Evolutionary conservation across 2,113 vertebrate species (phyloP), one percentile per base, ranked within the genome.

Genomic region (Petaurus breviceps): DNA sequence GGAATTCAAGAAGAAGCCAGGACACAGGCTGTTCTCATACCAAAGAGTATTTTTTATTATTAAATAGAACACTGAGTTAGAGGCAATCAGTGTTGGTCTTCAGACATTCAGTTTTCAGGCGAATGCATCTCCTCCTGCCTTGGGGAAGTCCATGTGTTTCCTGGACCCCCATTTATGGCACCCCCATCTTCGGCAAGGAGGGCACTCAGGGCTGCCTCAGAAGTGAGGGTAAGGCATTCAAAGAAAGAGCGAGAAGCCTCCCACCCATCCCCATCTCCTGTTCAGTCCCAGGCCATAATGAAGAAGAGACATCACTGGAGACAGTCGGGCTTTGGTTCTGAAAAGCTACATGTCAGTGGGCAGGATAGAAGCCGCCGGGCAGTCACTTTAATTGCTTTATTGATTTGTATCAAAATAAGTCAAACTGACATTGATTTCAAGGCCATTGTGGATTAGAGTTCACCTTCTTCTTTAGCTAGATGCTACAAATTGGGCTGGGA

Each of bases 381-480:
- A 97, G 95, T 96, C 77, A 95, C 96, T 98, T 98, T 97, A 98
- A 95, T 98, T 98, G 95, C 97, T 97, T 98, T 99, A 99, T 99
- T 99, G 98, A 98, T 98, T 95, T 94, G 97, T 98, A 98, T 98
- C 97, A 99, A 98, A 98, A 98, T 94, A 97, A 98, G 98, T 97
- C 92, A 96, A 98, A 98, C 90, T 90, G 96, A 98, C 97, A 96
- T 96, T 97, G 97, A 98, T 98, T 98, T 89, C 98, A 98, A 98
- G 97, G 98, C 98, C 97, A 98, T 94, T 95, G 98, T 96, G 98
- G 97, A 97, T 97, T 97, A 92, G 94, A 97, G 90, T 95, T 98
- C 96, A 92, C 97, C 0, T 91, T 93, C 91, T 97, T 97, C 96
- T 97, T 96, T 98, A 95, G 97, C 95, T 96, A n/a, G 53, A 93